phyloP scores from a whole-genome alignment of 2,113 vertebrate species.

The Archocentrus centrarchus region DNA sequence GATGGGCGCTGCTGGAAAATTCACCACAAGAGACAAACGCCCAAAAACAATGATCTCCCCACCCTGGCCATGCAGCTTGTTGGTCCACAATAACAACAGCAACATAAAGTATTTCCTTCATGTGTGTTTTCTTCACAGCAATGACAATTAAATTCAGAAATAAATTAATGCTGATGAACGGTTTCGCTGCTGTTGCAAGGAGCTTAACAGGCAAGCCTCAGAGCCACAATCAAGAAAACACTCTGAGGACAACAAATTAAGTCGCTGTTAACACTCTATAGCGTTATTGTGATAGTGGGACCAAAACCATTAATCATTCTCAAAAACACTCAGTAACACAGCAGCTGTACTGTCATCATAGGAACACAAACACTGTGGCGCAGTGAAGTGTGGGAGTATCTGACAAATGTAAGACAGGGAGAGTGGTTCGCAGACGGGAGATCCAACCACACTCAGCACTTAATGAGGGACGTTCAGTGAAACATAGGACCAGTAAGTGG shows the following conservation, averaged over 20 bases:
- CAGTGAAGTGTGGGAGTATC: conserved; percentile 59
- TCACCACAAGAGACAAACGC: conserved; percentile 74
- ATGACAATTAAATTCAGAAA: conserved; percentile 60
- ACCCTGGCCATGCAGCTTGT: conserved; percentile 55
- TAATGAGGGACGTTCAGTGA: conserved; percentile 73
- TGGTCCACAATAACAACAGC: conserved; percentile 69
- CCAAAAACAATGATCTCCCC: conserved; percentile 68
- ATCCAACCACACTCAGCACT: conserved; percentile 74
- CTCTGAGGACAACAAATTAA: conserved; percentile 48
- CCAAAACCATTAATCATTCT: conserved; percentile 32
- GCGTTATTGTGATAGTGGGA: conserved; percentile 36
- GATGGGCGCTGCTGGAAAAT: conserved; percentile 67
- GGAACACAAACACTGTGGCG: conserved; percentile 34
- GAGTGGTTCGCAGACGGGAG: conserved; percentile 62
- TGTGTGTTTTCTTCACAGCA: conserved; percentile 58
- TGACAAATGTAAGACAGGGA: conserved; percentile 68
- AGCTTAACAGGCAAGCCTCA: conserved; percentile 35
- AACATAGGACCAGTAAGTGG: conserved; percentile 75
- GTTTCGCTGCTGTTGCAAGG: conserved; percentile 59
- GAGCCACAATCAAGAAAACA: conserved; percentile 61
- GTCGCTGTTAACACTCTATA: conserved; percentile 33
- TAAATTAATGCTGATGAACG: conserved; percentile 55
- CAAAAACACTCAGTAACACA: conserved; percentile 28
- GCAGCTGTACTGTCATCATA: conserved; percentile 50
- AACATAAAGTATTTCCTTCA: conserved; percentile 56